These are phyloP conservation scores for Triplophysa yarkandensis DNA, from an alignment of 2,797 vertebrate species.

Conservation along the genomic window DNA sequence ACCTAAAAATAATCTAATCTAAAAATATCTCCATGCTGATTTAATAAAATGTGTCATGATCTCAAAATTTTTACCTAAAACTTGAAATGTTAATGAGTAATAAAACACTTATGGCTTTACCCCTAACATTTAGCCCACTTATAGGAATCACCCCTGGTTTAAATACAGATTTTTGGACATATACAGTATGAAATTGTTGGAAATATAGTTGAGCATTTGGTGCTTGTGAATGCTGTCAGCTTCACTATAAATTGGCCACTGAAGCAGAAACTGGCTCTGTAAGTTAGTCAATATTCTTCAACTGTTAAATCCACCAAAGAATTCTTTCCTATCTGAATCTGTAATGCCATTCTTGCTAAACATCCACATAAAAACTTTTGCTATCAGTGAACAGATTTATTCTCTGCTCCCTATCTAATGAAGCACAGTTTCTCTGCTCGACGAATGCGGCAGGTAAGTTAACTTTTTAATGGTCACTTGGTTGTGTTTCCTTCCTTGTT, in stretches of 20 bases:
- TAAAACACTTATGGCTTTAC: no score
- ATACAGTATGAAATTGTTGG: neutral
- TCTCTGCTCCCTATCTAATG: slow-evolving; percentile 11
- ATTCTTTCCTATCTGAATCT: neutral
- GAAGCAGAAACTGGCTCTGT: neutral
- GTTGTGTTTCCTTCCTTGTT: neutral
- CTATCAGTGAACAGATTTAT: slow-evolving; percentile 34
- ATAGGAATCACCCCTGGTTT: no score
- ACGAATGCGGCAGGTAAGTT: slow-evolving; percentile 14
- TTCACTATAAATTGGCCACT: neutral
- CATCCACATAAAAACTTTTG: slow-evolving; percentile 40
- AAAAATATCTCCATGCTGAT: no score
- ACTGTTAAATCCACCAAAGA: neutral
- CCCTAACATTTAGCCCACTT: no score
- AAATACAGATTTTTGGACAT: neutral
- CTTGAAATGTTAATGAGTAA: no score
- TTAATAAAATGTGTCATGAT: no score
- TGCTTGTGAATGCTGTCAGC: neutral
- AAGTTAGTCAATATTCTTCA: neutral
- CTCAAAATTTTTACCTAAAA: no score
- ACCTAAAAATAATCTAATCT: no score
- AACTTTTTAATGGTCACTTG: slow-evolving; percentile 16
- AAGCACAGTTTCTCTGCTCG: slow-evolving; percentile 27
- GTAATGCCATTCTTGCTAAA: slow-evolving; percentile 44
- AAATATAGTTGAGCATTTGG: neutral